Conservation (phyloP, 2,888 invertebrate genomes). For the Platycnemis pennipes region DNA sequence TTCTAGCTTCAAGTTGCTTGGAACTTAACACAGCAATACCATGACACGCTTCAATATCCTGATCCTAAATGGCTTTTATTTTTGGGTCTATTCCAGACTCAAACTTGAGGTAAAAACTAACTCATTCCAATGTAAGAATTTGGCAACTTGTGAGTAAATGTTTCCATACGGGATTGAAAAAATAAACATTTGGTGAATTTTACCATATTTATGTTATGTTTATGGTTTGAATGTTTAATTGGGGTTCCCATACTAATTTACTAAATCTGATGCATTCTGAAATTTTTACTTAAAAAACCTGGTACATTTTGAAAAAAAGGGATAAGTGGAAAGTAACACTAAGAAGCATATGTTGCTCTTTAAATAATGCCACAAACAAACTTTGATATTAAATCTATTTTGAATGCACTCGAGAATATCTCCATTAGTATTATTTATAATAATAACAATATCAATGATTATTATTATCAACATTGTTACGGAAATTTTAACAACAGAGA, state of each 20-base stretch:
- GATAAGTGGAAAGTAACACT: too few species aligned
- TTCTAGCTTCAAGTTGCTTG: conserved; percentile 60
- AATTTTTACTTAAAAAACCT: too few species aligned
- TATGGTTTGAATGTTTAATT: not conserved
- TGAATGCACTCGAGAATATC: too few species aligned
- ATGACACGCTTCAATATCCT: conserved; percentile 46
- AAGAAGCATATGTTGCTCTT: too few species aligned
- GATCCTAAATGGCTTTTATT: conserved; percentile 61
- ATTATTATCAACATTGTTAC: too few species aligned
- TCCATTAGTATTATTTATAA: too few species aligned
- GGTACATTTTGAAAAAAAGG: too few species aligned
- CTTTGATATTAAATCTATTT: too few species aligned
- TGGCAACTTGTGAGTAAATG: not conserved
- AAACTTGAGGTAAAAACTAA: conserved; percentile 41
- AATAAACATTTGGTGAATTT: not conserved
- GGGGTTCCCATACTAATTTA: not conserved
- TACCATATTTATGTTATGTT: not conserved
- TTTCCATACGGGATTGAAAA: not conserved
- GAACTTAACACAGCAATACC: conserved; percentile 50
- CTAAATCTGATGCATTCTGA: too few species aligned
- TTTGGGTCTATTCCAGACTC: conserved; percentile 42
- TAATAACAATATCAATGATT: too few species aligned
- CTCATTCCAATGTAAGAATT: not conserved
- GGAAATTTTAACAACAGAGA: too few species aligned
- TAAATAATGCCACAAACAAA: too few species aligned